These are phyloP conservation scores for Phthorimaea operculella DNA, from an alignment of 1,140 invertebrate genomes.

Conservation along the genomic window DNA sequence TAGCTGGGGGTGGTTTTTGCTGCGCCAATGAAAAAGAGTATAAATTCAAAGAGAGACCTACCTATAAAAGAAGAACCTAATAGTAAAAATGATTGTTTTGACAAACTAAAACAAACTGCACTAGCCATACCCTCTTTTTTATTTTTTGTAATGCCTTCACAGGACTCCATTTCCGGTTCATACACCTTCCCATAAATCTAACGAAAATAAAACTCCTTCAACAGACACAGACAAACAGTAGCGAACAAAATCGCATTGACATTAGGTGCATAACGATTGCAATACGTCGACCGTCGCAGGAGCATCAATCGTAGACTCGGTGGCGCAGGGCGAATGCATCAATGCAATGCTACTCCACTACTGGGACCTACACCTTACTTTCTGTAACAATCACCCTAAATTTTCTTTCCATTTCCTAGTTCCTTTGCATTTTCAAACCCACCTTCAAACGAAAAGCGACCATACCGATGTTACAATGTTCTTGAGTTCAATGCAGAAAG, in stretches of 20 bases:
- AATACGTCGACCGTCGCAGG: conserved; percentile 49
- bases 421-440: not conserved
- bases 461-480: not conserved
- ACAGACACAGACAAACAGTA: conserved; percentile 44
- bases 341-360: conserved; percentile 32
- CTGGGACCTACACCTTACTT: conserved; percentile 4
- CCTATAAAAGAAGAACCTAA: too few species aligned
- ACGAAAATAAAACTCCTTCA: conserved; percentile 32
- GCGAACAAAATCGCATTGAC: conserved; percentile 48
- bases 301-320: conserved; percentile 55
- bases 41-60: too few species aligned
- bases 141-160: too few species aligned
- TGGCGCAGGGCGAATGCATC: conserved; percentile 54
- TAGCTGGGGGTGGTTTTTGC: too few species aligned
- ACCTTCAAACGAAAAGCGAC: not conserved
- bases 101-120: too few species aligned
- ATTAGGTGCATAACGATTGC: conserved; percentile 62
- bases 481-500: not conserved
- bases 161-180: not conserved
- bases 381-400: conserved; percentile 2
- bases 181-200: conserved; percentile 8
- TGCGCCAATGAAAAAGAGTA: too few species aligned
- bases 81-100: too few species aligned
- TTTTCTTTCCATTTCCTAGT: conserved; percentile 6
- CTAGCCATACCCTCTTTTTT: too few species aligned